Evolutionary conservation across 2,797 vertebrate genomes (phyloP), one percentile per base, ranked within the genome.

Genomic region (Delichon dasypus): DNA sequence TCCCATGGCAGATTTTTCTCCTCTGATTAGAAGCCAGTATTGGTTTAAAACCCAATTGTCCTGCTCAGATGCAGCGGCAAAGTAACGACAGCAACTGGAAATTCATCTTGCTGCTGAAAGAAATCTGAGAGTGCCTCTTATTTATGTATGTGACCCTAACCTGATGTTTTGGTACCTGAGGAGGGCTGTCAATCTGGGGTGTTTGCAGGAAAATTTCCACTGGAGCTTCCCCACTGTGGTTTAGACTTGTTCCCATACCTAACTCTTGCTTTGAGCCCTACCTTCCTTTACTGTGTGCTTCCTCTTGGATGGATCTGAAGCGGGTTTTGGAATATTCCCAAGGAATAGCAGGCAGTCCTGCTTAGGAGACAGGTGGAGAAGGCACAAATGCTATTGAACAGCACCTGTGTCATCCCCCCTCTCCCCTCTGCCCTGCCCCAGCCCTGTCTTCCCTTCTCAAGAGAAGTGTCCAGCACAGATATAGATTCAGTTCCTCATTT

Each of bases 361-460:
- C 21, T 77, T 67, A 27, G 26, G 48, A n/a, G 71, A 50, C 30
- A 53, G 13, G 36, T 51, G n/a, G 17, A 34, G 55, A 47, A 76
- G 57, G 40, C 9, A 45, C 7, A 54, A 17, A 2, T 38, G 29
- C 9, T 71, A 5, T 7, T 70, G 16, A 73, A 34, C 27, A 11
- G 47, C 42, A 57, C 30, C 20, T 4, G 1, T 20, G 27, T 30
- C 2, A 1, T 62, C 22, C 26, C 7, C 17, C 38, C 19, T 65
- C 25, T 77, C 12, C 18, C 5, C 23, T 18, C 4, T 1, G 0
- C 9, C 7, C 6, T 22, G 2, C 20, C n/a, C 29, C 19, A 77
- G 9, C 29, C 7, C 50, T 11, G 5, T 14, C 8, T 84, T 66
- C 11, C 17, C 13, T 76, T 55, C 40, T 54, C 65, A 50, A 38